A percentile compares a stretch with the other conserved stretches of the same genome.
phyloP scores from a whole-genome alignment of 2,888 invertebrate species.

The Cerceris ruficornis region DNA sequence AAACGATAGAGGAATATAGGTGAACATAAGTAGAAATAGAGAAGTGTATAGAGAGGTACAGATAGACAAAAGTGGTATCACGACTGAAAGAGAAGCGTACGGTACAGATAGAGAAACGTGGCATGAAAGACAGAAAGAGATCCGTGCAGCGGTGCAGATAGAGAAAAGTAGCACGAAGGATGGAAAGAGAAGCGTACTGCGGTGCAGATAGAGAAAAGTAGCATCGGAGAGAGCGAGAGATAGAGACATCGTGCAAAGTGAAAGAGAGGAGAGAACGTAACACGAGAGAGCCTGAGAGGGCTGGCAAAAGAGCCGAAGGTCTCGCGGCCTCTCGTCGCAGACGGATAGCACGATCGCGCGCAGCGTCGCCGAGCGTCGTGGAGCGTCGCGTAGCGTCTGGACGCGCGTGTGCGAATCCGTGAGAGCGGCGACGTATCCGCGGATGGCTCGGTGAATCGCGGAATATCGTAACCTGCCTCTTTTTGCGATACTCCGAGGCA shows the following conservation, averaged over 20 bases:
- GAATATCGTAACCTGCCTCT: slow-evolving; percentile 51
- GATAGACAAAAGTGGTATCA: too few species aligned
- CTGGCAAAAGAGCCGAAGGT: slow-evolving; percentile 68
- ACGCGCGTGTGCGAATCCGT: slow-evolving; percentile 18
- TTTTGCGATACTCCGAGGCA: slow-evolving; percentile 34
- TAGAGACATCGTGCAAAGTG: slow-evolving; percentile 13
- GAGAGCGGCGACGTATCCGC: slow-evolving; percentile 42
- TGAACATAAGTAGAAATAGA: slow-evolving; percentile 8
- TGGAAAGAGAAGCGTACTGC: slow-evolving; percentile 19
- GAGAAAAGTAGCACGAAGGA: neutral
- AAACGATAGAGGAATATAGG: slow-evolving; percentile 6
- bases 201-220: slow-evolving; percentile 3
- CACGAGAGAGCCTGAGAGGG: slow-evolving; percentile 57
- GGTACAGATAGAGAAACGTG: neutral
- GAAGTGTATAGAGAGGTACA: slow-evolving; percentile 5
- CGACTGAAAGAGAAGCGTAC: too few species aligned
- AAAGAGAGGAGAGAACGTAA: slow-evolving; percentile 50
- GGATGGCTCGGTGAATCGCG: slow-evolving; percentile 44
- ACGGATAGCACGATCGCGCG: slow-evolving; percentile 48
- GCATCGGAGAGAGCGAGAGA: slow-evolving; percentile 11
- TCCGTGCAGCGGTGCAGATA: too few species aligned
- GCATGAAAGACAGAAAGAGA: neutral
- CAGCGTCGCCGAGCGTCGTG: slow-evolving; percentile 23
- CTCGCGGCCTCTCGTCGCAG: slow-evolving; percentile 59
- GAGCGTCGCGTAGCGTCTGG: slow-evolving; percentile 28